A percentile compares a stretch with the other conserved stretches of the same genome.
phyloP scores from a whole-genome alignment of 2,113 vertebrate species.

The Takifugu bimaculatus region DNA sequence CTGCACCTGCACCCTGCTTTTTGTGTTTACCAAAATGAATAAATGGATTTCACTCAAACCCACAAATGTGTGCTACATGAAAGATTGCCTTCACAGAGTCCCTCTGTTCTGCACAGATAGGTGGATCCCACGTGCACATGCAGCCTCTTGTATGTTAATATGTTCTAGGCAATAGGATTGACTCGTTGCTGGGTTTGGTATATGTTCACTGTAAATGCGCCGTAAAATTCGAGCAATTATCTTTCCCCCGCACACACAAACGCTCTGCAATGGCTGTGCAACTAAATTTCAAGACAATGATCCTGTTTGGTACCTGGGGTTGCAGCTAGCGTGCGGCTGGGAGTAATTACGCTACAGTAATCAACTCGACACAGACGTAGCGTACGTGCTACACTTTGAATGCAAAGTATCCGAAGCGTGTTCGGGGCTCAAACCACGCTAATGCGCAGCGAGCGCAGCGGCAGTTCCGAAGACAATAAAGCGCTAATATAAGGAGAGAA shows the following conservation, averaged over 20 bases:
- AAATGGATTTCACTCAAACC: constrained; percentile 23
- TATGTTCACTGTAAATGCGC: constrained; percentile 1
- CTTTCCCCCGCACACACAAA: too few species aligned
- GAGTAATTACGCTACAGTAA: constrained; percentile 56
- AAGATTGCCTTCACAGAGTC: constrained; percentile 5
- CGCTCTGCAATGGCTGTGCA: too few species aligned
- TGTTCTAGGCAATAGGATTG: constrained; percentile 38
- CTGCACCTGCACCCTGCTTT: constrained; percentile 27
- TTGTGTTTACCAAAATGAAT: constrained; percentile 10
- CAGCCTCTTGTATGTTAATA: constrained; percentile 26
- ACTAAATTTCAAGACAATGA: neutral
- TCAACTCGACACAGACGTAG: constrained; percentile 52
- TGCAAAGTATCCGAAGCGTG: constrained; percentile 40
- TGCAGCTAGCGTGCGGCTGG: constrained; percentile 15
- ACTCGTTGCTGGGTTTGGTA: constrained; percentile 7
- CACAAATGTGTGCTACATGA: constrained; percentile 24
- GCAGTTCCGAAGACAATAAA: constrained; percentile 23
- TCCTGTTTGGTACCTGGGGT: constrained; percentile 30
- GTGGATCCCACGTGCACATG: constrained; percentile 12
- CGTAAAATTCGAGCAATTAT: constrained; percentile 1
- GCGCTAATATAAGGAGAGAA: constrained; percentile 43
- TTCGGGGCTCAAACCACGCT: constrained; percentile 43
- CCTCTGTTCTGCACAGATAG: constrained; percentile 22
- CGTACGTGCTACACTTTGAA: constrained; percentile 45
- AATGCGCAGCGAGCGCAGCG: constrained; percentile 38